Conservation (phyloP, 2,113 vertebrate genomes). For the Speoplatyrhinus poulsoni region DNA sequence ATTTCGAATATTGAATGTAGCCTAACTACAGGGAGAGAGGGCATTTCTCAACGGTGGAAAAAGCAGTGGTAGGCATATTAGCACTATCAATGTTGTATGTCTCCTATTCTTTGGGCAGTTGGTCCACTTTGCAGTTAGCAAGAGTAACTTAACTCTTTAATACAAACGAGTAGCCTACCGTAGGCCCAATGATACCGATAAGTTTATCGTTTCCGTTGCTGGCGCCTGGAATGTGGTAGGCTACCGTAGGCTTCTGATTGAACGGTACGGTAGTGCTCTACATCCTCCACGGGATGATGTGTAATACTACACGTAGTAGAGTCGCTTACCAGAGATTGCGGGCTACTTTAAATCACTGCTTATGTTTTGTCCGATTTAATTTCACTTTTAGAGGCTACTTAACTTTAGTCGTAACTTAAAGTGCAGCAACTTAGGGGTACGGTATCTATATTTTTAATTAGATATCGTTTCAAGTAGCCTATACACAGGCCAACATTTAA, state of each 20-base stretch:
- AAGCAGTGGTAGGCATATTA: slow-evolving; percentile 30
- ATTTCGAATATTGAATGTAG: slow-evolving; percentile 24
- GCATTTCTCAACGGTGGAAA: slow-evolving; percentile 32
- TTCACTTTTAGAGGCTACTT: neutral
- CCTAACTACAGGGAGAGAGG: slow-evolving; percentile 36
- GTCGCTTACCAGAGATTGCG: slow-evolving; percentile 10
- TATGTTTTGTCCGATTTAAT: too few species aligned
- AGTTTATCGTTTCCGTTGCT: slow-evolving; percentile 32
- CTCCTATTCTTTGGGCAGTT: slow-evolving; percentile 44
- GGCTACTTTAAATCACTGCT: neutral
- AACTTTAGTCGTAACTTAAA: neutral
- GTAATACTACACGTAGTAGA: slow-evolving; percentile 21
- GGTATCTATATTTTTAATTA: too few species aligned
- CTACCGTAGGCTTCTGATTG: slow-evolving; percentile 12
- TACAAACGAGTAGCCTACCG: neutral
- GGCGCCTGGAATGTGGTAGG: slow-evolving; percentile 7
- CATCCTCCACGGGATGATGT: slow-evolving; percentile 57
- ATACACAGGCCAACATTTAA: too few species aligned
- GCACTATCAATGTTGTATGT: slow-evolving; percentile 30
- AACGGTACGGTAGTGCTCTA: slow-evolving; percentile 34
- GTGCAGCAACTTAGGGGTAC: too few species aligned
- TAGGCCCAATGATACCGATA: neutral
- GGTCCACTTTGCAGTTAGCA: slow-evolving; percentile 36
- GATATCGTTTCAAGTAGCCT: too few species aligned
- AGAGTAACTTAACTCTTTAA: neutral